phyloP scores from a whole-genome alignment of 1,140 invertebrate genomes.

The Drosophila funebris region DNA sequence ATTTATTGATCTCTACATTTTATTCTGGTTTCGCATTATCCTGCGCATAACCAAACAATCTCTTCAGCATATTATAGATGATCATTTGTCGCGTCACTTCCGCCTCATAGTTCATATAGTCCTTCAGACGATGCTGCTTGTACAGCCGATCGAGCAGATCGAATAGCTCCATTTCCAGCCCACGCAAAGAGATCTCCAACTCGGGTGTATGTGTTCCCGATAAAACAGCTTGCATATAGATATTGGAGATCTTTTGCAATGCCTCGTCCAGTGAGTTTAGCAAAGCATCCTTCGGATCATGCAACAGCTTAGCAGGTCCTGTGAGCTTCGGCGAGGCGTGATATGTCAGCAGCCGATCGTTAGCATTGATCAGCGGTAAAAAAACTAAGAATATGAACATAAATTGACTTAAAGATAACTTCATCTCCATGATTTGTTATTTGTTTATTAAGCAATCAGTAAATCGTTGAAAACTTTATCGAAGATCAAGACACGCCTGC shows the following conservation, averaged over 20 bases:
- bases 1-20: constrained; percentile 45
- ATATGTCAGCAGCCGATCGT: constrained; percentile 29
- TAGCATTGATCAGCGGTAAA: neutral
- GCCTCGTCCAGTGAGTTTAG: constrained; percentile 61
- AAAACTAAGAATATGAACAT: constrained; percentile 8
- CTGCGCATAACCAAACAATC: constrained; percentile 57
- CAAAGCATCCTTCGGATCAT: constrained; percentile 47
- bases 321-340: constrained; percentile 51
- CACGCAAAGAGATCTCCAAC: constrained; percentile 56
- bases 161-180: constrained; percentile 67
- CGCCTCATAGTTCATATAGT: constrained; percentile 78
- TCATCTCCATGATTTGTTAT: constrained; percentile 3
- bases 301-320: constrained; percentile 47
- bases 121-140: constrained; percentile 65
- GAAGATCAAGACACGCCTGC: constrained; percentile 49
- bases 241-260: constrained; percentile 60
- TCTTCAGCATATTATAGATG: constrained; percentile 77
- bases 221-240: constrained; percentile 75
- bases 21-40: constrained; percentile 28
- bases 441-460: neutral
- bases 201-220: constrained; percentile 69
- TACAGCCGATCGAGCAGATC: constrained; percentile 71
- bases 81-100: constrained; percentile 81
- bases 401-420: constrained; percentile 3
- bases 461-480: constrained; percentile 10